Conservation (phyloP, 2,797 vertebrate species). For the Pampus argenteus region DNA sequence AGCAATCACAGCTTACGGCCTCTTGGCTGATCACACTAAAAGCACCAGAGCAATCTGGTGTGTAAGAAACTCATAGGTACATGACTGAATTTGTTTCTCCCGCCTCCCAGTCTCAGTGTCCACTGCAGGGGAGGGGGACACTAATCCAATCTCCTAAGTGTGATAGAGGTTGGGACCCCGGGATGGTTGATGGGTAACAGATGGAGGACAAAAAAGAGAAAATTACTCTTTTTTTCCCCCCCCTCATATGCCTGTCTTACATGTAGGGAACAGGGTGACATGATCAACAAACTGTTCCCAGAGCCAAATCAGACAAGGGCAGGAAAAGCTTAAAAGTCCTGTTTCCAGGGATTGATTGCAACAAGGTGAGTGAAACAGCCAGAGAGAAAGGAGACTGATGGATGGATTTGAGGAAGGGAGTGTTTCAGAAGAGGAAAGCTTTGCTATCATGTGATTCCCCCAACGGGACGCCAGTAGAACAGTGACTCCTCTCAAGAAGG, state of each 20-base stretch:
- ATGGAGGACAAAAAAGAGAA: conserved; percentile 25
- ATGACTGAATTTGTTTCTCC: conserved; percentile 45
- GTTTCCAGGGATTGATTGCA: conserved; percentile 51
- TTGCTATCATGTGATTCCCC: conserved; percentile 30
- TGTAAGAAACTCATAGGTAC: conserved; percentile 54
- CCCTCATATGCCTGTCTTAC: conserved; percentile 16
- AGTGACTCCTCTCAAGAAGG: conserved; percentile 18
- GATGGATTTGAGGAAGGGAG: conserved; percentile 27
- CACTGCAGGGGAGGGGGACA: conserved; percentile 36
- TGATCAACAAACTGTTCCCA: conserved; percentile 37
- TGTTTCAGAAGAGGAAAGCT: conserved; percentile 26
- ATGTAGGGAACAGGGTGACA: conserved; percentile 47
- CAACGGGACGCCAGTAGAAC: conserved; percentile 6
- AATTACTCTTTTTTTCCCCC: conserved; percentile 47
- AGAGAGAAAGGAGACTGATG: conserved; percentile 34
- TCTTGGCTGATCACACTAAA: conserved; percentile 25
- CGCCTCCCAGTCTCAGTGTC: conserved; percentile 36
- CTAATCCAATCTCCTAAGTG: conserved; percentile 68
- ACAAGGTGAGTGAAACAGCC: background rate
- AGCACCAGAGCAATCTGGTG: conserved; percentile 55
- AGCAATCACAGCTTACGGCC: conserved; percentile 44
- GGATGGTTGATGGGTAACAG: conserved; percentile 37
- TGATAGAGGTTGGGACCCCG: conserved; percentile 71
- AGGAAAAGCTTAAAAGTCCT: conserved; percentile 24
- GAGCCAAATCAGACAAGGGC: conserved; percentile 26